Evolutionary conservation across 2,888 invertebrate species (phyloP), one percentile per base, ranked within the genome.

Genomic region (Torymus tubicola): DNA sequence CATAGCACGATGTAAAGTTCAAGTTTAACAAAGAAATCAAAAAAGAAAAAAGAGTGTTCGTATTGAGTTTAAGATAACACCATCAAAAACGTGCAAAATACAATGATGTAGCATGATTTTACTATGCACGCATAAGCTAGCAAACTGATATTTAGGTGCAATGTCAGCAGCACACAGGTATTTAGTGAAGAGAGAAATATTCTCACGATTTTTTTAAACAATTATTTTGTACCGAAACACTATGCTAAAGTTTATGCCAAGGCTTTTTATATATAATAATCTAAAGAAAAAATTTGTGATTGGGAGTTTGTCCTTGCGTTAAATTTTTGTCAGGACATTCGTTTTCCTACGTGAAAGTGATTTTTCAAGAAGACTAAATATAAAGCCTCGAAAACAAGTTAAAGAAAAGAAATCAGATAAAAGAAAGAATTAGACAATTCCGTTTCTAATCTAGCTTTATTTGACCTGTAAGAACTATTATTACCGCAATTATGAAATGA

Each of bases 301-400:
- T 69, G 21, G 42, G 77, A 77, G 69, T 63, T 69, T 69, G 71
- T 76, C 76, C 68, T 76, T 75, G 63, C 53, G 13, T 61, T 80
- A 67, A 71, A 3, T 53, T 67, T 75, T 69, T 67, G 52, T 72
- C 63, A 55, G 58, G 68, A 60, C 58, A 77, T 63, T 77, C 58
- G 50, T 81, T 73, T 80, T 77, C 71, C 67, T 76, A 68, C 12
- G 31, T 69, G 58, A 81, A 80, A 63, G 73, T 81, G 64, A 77
- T 81, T 81, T 63, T 71, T 71, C 31, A 76, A 68, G 13, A 73
- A 72, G 58, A 72, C 64, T 73, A 81, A 69, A 73, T 60, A 64
- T 57, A n/a, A 73, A 69, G 50, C 52, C 63, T 53, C 61, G 31
- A 68, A 71, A 67, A 67, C 55, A 31, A 67, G 53, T 71, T 61